phyloP scores from a whole-genome alignment of 2,888 invertebrate genomes.

The Strigamia crassipes region DNA sequence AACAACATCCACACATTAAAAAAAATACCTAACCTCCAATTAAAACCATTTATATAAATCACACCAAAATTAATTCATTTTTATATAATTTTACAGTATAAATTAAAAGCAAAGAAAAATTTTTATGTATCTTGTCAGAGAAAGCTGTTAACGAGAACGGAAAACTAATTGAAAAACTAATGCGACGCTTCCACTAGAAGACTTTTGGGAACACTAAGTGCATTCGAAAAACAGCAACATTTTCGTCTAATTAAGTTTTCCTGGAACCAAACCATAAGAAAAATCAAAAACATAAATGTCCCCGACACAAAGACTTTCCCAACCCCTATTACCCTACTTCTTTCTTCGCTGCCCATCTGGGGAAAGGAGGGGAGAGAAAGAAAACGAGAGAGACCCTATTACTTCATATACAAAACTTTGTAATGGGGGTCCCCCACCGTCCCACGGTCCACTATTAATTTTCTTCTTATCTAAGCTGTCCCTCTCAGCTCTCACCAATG shows the following conservation, averaged over 20 bases:
- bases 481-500: neutral
- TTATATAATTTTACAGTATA: neutral
- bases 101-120: neutral
- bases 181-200: no score
- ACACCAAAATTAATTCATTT: neutral
- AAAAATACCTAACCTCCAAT: slow-evolving; percentile 7
- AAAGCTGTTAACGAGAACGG: neutral
- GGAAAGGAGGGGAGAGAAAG: no score
- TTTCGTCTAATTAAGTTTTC: no score
- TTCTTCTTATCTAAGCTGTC: neutral
- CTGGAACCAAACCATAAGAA: neutral
- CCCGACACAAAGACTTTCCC: neutral
- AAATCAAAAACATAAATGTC: neutral
- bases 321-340: neutral
- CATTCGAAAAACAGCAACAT: no score
- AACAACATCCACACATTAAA: neutral
- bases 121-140: neutral
- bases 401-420: neutral
- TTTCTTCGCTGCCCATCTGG: neutral
- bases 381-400: neutral
- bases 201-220: no score
- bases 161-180: neutral
- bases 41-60: neutral
- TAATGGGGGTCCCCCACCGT: neutral
- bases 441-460: slow-evolving; percentile 11